Evolutionary conservation across 2,888 invertebrate species (phyloP).

Genomic region (Drosophila nr. perissopoda): DNA sequence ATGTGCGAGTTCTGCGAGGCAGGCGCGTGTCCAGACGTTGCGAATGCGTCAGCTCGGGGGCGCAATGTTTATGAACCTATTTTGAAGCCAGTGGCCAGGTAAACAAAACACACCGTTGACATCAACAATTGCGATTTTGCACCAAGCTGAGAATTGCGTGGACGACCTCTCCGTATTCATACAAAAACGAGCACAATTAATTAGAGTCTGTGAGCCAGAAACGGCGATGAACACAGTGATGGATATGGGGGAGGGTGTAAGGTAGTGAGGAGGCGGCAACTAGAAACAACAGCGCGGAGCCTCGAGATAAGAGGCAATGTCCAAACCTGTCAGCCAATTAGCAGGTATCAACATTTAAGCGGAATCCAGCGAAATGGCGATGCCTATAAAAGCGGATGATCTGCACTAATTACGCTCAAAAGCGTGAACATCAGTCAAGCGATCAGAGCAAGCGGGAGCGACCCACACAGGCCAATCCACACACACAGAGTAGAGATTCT

Average conservation of each 20-base stretch:
- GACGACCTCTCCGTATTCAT: constrained; percentile 35
- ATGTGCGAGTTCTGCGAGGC: constrained; percentile 30
- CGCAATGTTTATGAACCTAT: constrained; percentile 64
- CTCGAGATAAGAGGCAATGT: constrained; percentile 6
- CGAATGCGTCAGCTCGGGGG: constrained; percentile 62
- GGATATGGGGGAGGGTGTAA: neutral
- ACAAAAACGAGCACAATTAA: constrained; percentile 82
- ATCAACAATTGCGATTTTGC: constrained; percentile 31
- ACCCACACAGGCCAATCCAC: neutral
- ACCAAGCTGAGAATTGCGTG: constrained; percentile 73
- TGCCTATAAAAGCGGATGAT: constrained; percentile 67
- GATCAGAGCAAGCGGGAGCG: constrained; percentile 34
- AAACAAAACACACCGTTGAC: constrained; percentile 43
- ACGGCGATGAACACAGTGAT: constrained; percentile 59
- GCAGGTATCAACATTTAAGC: constrained; percentile 75
- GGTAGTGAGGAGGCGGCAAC: neutral
- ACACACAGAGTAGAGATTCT: neutral
- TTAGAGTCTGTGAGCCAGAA: constrained; percentile 76
- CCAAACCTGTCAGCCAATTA: constrained; percentile 76
- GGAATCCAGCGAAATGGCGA: constrained; percentile 37
- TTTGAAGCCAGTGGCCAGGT: constrained; percentile 45
- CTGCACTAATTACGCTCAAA: constrained; percentile 73
- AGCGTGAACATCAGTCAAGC: constrained; percentile 60
- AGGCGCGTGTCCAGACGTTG: constrained; percentile 55
- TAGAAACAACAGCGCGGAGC: neutral